Evolutionary conservation across 2,888 invertebrate species (phyloP).

Genomic region (Phortica okadai): DNA sequence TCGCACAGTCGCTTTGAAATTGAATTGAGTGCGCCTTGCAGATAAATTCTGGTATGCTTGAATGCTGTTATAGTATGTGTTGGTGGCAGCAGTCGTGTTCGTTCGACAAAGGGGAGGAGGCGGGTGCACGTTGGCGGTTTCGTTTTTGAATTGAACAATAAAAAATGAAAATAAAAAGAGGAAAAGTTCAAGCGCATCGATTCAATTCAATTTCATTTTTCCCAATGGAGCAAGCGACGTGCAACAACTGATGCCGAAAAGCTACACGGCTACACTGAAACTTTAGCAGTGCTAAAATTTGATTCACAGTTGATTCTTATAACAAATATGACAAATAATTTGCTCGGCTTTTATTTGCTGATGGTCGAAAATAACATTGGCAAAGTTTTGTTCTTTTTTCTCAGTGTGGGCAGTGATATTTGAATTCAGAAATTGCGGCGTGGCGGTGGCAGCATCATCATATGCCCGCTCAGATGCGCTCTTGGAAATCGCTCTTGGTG

Average conservation of each 20-base stretch:
- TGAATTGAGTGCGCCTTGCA: slow-evolving; percentile 42
- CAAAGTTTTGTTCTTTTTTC: background rate
- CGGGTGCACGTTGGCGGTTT: background rate
- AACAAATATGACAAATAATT: background rate
- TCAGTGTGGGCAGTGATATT: slow-evolving; percentile 25
- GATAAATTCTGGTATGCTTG: slow-evolving; percentile 34
- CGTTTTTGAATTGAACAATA: slow-evolving; percentile 1
- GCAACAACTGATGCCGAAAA: slow-evolving; percentile 34
- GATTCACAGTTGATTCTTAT: background rate
- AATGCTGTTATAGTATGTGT: background rate
- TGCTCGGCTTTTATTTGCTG: background rate
- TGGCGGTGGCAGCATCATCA: background rate
- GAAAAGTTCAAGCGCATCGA: slow-evolving; percentile 36
- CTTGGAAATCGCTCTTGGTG: slow-evolving; percentile 2
- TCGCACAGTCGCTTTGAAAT: slow-evolving; percentile 30
- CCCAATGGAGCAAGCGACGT: slow-evolving; percentile 29
- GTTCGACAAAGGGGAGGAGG: background rate
- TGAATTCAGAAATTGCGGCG: slow-evolving; percentile 10
- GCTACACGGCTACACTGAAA: slow-evolving; percentile 22
- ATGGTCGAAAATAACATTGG: background rate
- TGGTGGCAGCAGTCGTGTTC: background rate
- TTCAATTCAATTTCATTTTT: slow-evolving; percentile 44
- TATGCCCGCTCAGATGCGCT: background rate
- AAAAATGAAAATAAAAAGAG: slow-evolving; percentile 22
- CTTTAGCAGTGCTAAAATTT: background rate